A percentile compares a stretch with the other conserved stretches of the same genome.
Conservation (phyloP, 1,140 invertebrate genomes). For the Aethina tumida region DNA sequence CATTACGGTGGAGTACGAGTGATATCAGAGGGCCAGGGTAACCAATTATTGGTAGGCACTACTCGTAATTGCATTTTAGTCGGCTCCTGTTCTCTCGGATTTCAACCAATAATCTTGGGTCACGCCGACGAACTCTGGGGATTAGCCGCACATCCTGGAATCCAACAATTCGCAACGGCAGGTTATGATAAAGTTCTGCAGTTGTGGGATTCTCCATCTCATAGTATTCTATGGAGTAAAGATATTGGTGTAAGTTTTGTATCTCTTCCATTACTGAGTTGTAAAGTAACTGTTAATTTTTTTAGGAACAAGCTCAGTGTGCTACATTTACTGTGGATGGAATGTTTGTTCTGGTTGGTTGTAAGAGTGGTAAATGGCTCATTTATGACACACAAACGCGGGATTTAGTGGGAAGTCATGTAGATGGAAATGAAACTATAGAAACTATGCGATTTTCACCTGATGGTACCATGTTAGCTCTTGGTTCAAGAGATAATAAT, state of each 20-base stretch:
- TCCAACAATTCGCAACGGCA: constrained; percentile 81
- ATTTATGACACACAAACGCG: constrained; percentile 77
- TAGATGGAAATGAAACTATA: constrained; percentile 58
- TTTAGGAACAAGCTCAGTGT: constrained; percentile 75
- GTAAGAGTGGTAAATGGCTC: constrained; percentile 71
- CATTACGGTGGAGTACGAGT: constrained; percentile 79
- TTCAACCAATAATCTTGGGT: constrained; percentile 66
- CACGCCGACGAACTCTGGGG: constrained; percentile 89
- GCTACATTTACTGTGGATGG: constrained; percentile 78
- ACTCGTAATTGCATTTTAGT: constrained; percentile 83
- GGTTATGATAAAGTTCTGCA: constrained; percentile 77
- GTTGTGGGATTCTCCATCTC: constrained; percentile 83
- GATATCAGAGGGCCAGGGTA: constrained; percentile 72
- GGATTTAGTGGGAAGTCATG: constrained; percentile 66
- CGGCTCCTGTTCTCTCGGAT: constrained; percentile 72
- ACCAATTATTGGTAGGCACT: constrained; percentile 77
- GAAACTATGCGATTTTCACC: constrained; percentile 67
- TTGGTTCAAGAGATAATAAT: constrained; percentile 84
- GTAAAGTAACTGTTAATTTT: constrained; percentile 6
- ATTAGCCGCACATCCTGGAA: constrained; percentile 67
- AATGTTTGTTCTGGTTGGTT: constrained; percentile 67
- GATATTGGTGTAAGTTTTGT: constrained; percentile 61
- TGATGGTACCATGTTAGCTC: constrained; percentile 71
- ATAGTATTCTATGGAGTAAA: constrained; percentile 83
- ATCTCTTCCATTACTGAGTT: background rate